Evolutionary conservation across 1,140 invertebrate genomes (phyloP).

Genomic region (Bombyx mandarina): DNA sequence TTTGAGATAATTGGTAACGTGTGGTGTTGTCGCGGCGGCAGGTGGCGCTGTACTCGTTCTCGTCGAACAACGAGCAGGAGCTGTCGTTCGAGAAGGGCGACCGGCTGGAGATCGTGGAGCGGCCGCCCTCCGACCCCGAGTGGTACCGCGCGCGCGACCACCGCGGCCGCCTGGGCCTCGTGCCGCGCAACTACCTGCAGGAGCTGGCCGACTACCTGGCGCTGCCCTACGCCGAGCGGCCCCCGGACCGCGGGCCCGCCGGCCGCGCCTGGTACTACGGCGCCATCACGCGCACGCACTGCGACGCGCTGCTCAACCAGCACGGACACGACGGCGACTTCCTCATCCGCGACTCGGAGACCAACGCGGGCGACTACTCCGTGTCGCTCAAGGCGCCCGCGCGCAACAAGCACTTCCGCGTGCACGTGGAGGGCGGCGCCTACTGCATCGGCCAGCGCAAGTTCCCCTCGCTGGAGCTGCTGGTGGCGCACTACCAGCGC

Average conservation of each 20-base stretch:
- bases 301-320: slow-evolving; percentile 94
- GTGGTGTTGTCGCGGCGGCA: slow-evolving; percentile 16
- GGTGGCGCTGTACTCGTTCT: slow-evolving; percentile 93
- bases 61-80: slow-evolving; percentile 96
- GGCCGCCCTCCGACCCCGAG: slow-evolving; percentile 96
- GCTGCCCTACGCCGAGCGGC: slow-evolving; percentile 75
- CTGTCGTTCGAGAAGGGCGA: slow-evolving; percentile 97
- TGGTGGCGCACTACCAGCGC: slow-evolving; percentile 98
- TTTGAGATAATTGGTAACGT: too few species aligned
- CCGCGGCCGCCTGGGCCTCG: slow-evolving; percentile 91
- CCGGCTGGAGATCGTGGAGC: slow-evolving; percentile 93
- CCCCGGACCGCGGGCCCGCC: slow-evolving; percentile 34
- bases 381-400: slow-evolving; percentile 97
- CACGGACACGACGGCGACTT: slow-evolving; percentile 98
- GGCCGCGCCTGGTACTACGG: slow-evolving; percentile 98
- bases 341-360: slow-evolving; percentile 98
- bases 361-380: slow-evolving; percentile 98
- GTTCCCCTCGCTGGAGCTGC: slow-evolving; percentile 95
- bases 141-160: slow-evolving; percentile 97
- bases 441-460: slow-evolving; percentile 98
- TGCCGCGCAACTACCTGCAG: slow-evolving; percentile 97
- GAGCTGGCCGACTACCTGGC: slow-evolving; percentile 90
- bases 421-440: slow-evolving; percentile 93
- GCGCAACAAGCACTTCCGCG: slow-evolving; percentile 98
- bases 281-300: slow-evolving; percentile 92